Evolutionary conservation across 2,797 vertebrate species (phyloP), one percentile per base, ranked within the genome.

Genomic region (Amblyopsis hoosieri): DNA sequence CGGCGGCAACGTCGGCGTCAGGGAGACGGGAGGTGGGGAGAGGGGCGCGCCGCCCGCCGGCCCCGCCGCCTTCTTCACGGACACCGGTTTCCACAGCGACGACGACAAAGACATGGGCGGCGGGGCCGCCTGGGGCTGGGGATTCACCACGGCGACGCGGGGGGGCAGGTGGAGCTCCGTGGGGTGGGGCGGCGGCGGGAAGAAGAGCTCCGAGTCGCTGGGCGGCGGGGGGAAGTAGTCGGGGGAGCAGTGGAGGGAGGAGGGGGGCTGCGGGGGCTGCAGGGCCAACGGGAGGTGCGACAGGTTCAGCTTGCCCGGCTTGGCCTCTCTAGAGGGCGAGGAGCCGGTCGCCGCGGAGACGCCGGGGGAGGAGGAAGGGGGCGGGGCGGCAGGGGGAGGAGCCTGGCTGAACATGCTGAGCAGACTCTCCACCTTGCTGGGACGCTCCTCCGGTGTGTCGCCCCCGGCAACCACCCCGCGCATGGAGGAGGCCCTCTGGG

Each of bases 401-500:
- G 92, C 81, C 45, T 94, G 90, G 66, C 94, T 94, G 76, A 98
- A 99, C 76, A 93, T 96, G 88, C 91, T 97, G 69, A 98, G 92
- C 58, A 98, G 93, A 72, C 92, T 95, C 78, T 99, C 97, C 51
- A 99, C 94, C 72, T 96, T 95, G 85, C 94, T 96, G 1, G 94
- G 91, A 67, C 79, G 60, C 50, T 89, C 90, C 33, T 98, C 96
- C 0, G 91, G 92, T 60, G 79, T 83, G 66, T 97, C 96, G 0
- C 88, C 7, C 33, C 33, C 48, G 71, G 79, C 83, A 66, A 96
- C 96, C 0, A 88, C 7, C 33, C 33, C 48, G 71, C 94, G 95
- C 64, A 98, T 95, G 66, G 96, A 98, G 70, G 97, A 98, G 78
- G 96, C 96, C 12, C 97, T 90, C 81, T 99, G 96, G 1, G 96